Evolutionary conservation across 2,888 invertebrate species (phyloP).

Genomic region (Girardia tigrina): DNA sequence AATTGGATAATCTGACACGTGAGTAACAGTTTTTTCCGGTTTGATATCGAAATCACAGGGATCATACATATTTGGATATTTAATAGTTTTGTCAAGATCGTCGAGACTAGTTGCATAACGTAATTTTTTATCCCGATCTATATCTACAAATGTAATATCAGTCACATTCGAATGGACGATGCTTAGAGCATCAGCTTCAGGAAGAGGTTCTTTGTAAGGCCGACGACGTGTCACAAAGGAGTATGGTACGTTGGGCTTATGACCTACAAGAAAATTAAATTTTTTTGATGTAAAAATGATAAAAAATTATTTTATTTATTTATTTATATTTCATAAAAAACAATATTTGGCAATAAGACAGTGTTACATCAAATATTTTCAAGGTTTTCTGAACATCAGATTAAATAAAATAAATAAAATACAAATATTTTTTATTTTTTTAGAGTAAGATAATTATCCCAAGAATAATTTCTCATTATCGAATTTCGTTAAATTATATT

Average conservation of each 20-base stretch:
- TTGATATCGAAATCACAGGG: neutral
- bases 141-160: constrained; percentile 1
- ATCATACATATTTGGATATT: neutral
- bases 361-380: too few species aligned
- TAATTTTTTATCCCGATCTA: neutral
- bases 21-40: neutral
- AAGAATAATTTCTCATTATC: too few species aligned
- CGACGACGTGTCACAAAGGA: neutral
- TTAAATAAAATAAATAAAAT: too few species aligned
- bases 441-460: too few species aligned
- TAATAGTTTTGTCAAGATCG: constrained; percentile 12
- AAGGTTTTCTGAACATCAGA: too few species aligned
- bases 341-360: too few species aligned
- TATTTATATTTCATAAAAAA: too few species aligned
- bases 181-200: neutral
- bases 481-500: too few species aligned
- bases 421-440: too few species aligned
- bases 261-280: too few species aligned
- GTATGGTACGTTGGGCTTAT: neutral
- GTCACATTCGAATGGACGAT: neutral
- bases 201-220: neutral
- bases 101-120: constrained; percentile 7
- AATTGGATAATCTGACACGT: neutral
- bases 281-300: too few species aligned
- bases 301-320: too few species aligned